Conservation (phyloP, 2,113 vertebrate genomes). For the Aspidoscelis tigris region DNA sequence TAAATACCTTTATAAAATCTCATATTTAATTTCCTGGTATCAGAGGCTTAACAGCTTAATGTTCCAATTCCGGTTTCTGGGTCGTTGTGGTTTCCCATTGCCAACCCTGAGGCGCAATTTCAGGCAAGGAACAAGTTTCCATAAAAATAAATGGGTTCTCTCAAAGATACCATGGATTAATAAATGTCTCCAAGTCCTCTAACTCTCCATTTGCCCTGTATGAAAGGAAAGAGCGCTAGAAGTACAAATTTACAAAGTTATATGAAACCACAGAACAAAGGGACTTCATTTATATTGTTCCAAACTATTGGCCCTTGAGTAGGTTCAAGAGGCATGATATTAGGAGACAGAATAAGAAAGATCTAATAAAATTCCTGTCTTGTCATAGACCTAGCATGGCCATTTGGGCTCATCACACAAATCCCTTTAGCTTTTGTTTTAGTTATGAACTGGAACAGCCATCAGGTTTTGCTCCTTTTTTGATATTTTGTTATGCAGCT, state of each 20-base stretch:
- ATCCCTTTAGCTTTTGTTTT: neutral
- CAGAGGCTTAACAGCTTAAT: slow-evolving; percentile 20
- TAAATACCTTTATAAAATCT: slow-evolving; percentile 27
- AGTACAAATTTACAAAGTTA: too few relatives aligned
- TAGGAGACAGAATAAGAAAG: neutral
- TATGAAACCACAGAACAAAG: too few relatives aligned
- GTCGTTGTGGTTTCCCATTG: neutral
- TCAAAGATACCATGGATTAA: accelerated
- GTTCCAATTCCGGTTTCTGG: neutral
- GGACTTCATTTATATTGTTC: too few relatives aligned
- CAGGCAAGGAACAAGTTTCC: accelerated
- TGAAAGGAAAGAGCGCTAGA: too few relatives aligned
- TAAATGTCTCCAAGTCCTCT: too few relatives aligned
- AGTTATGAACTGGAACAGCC: neutral
- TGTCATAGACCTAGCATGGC: neutral
- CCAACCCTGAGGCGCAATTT: neutral
- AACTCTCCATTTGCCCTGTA: too few relatives aligned
- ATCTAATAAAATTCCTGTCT: neutral
- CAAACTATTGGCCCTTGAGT: neutral
- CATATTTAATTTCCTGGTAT: slow-evolving; percentile 26
- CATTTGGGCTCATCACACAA: neutral
- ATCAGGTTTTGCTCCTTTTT: neutral
- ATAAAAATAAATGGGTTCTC: neutral
- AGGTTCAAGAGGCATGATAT: neutral
- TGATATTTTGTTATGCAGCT: neutral